Base-by-base conservation (phyloP, 2,888 invertebrate species). In the Scaptomyza parva region DNA sequence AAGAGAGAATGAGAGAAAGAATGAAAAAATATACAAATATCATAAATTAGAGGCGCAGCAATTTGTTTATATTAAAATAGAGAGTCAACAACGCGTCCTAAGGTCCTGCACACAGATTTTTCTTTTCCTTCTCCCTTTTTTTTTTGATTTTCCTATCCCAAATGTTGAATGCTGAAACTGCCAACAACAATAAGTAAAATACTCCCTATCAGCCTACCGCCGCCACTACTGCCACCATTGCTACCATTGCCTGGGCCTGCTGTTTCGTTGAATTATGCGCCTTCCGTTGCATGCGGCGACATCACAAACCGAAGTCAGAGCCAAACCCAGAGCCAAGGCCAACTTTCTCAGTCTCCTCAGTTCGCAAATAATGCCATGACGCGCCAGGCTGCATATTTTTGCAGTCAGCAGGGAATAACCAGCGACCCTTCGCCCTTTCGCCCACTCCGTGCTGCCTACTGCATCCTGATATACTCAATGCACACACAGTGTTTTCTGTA, bases 1-100 rank as follows among this genome's bases (percentile, higher is more conserved):
- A 64, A 72, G 72, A 77, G n/a, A n/a, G n/a, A n/a, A n/a, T n/a
- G n/a, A n/a, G n/a, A 18, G 18, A 28, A 39, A 18, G 8, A 44
- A 53, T 37, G 26, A 33, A 33, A 62, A 30, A 69, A 43, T 40
- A 50, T 57, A 65, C 35, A 71, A 75, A 80, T 85, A 83, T 81
- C 86, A 78, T 78, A 87, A 87, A 83, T 88, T 86, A 76, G 76
- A 85, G 68, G 63, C 77, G 70, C 76, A 76, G 77, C 86, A 87
- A 88, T 88, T 88, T 88, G 88, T 86, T 83, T 88, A 88, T 88
- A 88, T 88, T 88, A 88, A 88, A 85, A 85, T 79, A 62, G 68
- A 72, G 76, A 77, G 77, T 75, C 85, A 74, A 70, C 78, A 75
- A 59, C 58, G 70, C 70, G 63, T 69, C 52, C 66, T 58, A 67